Evolutionary conservation across 2,888 invertebrate genomes (phyloP).

Genomic region (Dynastes hyllus): DNA sequence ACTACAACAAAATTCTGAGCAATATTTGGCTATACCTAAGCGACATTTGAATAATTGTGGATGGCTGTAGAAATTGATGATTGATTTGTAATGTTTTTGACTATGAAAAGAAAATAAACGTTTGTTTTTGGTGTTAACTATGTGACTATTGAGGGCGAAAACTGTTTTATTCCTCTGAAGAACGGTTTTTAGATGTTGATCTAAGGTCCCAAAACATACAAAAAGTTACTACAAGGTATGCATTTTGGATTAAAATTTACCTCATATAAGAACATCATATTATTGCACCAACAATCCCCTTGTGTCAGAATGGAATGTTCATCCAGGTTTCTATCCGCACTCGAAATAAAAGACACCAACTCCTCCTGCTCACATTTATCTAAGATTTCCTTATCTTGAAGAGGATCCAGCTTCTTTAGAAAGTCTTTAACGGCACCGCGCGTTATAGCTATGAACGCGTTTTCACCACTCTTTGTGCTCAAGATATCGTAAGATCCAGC

Average conservation of each 20-base stretch:
- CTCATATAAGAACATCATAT: constrained; percentile 57
- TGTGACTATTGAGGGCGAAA: too few species aligned
- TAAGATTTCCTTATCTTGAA: constrained; percentile 13
- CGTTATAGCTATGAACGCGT: not conserved
- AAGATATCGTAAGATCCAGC: not conserved
- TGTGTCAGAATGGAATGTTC: constrained; percentile 54
- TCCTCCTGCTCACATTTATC: constrained; percentile 4
- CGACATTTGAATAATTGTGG: too few species aligned
- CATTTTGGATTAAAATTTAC: constrained; percentile 35
- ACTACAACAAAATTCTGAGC: too few species aligned
- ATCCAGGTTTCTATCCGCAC: constrained; percentile 29
- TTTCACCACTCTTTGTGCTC: not conserved
- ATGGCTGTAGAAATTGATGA: too few species aligned
- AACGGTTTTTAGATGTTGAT: too few species aligned
- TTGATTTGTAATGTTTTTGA: too few species aligned
- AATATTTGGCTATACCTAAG: too few species aligned
- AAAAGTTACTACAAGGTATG: not conserved
- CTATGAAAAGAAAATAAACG: too few species aligned
- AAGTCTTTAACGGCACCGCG: constrained; percentile 1
- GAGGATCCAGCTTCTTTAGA: constrained; percentile 11
- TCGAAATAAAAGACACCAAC: not conserved
- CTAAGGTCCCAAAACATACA: too few species aligned
- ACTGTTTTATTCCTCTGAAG: too few species aligned
- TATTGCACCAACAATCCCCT: constrained; percentile 59
- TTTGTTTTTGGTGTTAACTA: too few species aligned